A percentile compares a stretch with the other conserved stretches of the same genome.
Conservation (phyloP, 64 coral and sea anemone species). For the Pocillopora verrucosa region DNA sequence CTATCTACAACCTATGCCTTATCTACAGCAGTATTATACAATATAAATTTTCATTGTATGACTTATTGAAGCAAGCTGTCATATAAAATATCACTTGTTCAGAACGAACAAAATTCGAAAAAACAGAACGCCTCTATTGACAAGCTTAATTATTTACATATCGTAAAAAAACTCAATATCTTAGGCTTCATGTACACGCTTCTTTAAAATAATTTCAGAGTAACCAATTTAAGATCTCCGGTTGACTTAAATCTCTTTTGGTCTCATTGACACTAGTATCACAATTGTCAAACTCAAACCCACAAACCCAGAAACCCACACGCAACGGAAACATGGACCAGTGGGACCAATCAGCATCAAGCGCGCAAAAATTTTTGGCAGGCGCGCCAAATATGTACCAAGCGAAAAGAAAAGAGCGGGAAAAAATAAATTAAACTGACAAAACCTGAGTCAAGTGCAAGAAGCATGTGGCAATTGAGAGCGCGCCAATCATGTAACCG, state of each 20-base stretch:
- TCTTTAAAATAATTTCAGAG: not conserved
- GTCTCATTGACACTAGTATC: too few relatives aligned
- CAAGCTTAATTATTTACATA: slow-evolving; percentile 4
- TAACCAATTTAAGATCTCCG: too few relatives aligned
- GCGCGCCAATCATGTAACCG: not conserved
- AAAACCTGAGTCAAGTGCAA: not conserved
- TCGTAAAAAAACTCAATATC: not conserved
- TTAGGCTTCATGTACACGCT: not conserved
- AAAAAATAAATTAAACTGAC: not conserved
- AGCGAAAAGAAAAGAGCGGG: not conserved
- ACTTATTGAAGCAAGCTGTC: slow-evolving; percentile 3
- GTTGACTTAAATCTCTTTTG: too few relatives aligned
- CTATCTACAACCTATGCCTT: slow-evolving; percentile 9
- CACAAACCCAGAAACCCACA: not conserved
- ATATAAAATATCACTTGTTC: slow-evolving; percentile 17
- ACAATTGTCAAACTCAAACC: too few relatives aligned
- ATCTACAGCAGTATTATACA: slow-evolving; percentile 32
- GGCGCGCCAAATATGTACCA: not conserved
- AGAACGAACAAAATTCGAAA: not conserved
- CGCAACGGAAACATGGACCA: not conserved
- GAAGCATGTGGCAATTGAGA: not conserved
- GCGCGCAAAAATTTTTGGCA: not conserved
- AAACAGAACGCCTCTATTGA: not conserved
- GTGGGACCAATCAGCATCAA: not conserved
- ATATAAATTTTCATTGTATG: slow-evolving; percentile 12